A percentile compares a stretch with the other conserved stretches of the same genome.
These are phyloP conservation scores for Corythoichthys intestinalis DNA, from an alignment of 2,113 vertebrate genomes.

Conservation along the genomic window DNA sequence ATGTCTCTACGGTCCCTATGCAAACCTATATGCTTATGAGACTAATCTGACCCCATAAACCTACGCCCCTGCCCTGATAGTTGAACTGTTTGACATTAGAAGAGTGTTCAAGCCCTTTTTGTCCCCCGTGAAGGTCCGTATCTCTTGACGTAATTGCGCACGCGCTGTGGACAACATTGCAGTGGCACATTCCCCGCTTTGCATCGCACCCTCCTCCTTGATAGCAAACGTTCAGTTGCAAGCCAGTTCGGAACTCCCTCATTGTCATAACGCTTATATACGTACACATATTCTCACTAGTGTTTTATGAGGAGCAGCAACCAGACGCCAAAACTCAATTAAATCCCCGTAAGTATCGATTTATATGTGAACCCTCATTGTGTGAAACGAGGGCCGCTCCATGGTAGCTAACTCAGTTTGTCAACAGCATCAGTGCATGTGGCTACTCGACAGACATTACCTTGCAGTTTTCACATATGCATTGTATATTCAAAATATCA, in stretches of 20 bases:
- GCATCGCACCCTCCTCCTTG: conserved; percentile 22
- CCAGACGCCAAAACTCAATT: background rate
- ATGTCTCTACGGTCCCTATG: no score
- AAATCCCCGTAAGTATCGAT: conserved; percentile 49
- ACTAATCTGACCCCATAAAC: no score
- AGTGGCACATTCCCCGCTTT: conserved; percentile 73
- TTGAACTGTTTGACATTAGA: no score
- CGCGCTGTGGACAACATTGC: conserved; percentile 47
- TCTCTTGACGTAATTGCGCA: conserved; percentile 27
- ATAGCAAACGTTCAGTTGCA: conserved; percentile 2
- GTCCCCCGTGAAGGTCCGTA: conserved; percentile 44
- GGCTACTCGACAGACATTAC: background rate
- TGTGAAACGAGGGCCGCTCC: conserved; percentile 63
- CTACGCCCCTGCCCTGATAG: no score
- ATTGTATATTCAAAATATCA: background rate
- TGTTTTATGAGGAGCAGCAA: background rate
- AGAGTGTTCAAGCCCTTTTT: background rate
- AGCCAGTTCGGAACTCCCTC: background rate
- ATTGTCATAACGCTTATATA: background rate
- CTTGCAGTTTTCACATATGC: background rate
- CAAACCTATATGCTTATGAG: no score
- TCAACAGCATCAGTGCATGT: conserved; percentile 43
- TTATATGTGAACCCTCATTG: conserved; percentile 39
- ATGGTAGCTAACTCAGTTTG: conserved; percentile 38
- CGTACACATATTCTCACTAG: background rate